These are phyloP conservation scores for Pitangus sulphuratus DNA, from an alignment of 2,797 vertebrate species.

Conservation along the genomic window DNA sequence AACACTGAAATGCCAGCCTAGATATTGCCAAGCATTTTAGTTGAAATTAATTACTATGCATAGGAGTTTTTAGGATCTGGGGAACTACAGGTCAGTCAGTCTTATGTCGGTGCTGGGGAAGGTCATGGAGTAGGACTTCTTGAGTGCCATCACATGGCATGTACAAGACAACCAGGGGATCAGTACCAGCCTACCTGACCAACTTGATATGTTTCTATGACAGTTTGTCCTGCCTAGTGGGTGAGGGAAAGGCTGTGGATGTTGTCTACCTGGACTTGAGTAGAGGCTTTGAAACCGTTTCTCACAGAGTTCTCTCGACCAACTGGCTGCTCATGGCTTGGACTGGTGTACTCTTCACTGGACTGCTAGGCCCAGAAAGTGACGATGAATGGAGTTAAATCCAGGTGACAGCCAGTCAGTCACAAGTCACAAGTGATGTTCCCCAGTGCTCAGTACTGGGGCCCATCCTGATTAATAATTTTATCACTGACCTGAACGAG, in stretches of 20 bases:
- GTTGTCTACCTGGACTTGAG: not conserved
- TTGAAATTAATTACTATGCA: not conserved
- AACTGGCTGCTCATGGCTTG: not conserved
- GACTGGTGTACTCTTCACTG: not conserved
- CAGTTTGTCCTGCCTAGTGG: not conserved
- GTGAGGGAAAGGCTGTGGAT: not conserved
- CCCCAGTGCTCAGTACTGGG: not conserved
- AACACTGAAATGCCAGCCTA: not conserved
- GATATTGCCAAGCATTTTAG: not conserved
- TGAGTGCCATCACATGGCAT: not conserved
- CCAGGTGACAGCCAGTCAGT: not conserved
- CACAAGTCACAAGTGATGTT: not conserved
- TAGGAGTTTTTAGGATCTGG: not conserved
- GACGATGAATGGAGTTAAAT: not conserved
- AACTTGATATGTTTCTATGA: not conserved
- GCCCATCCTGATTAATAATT: not conserved
- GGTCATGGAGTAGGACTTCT: not conserved
- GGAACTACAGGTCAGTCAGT: not conserved
- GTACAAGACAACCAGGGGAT: not conserved
- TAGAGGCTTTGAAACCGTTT: not conserved
- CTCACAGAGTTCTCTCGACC: not conserved
- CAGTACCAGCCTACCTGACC: too few species aligned
- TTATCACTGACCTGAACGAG: not conserved
- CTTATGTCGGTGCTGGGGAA: not conserved
- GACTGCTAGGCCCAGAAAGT: not conserved